These are phyloP conservation scores for Typhlichthys eigenmanni DNA, from an alignment of 2,797 vertebrate genomes.

Conservation along the genomic window DNA sequence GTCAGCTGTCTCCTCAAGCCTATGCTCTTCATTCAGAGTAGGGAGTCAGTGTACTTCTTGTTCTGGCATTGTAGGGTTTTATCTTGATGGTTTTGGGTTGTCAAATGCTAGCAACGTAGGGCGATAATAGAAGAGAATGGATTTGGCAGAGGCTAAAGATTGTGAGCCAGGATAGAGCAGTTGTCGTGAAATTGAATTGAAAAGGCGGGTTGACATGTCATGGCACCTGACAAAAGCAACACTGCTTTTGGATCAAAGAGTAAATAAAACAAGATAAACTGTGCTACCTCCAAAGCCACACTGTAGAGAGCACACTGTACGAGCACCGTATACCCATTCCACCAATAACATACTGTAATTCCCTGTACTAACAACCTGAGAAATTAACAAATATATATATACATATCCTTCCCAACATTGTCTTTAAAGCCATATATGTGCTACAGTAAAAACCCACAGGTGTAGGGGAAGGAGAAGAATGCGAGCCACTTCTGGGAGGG, in stretches of 20 bases:
- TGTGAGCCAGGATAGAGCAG: constrained; percentile 69
- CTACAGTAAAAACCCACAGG: too few species aligned
- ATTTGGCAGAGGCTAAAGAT: constrained; percentile 59
- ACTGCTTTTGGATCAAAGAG: constrained; percentile 73
- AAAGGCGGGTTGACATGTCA: constrained; percentile 78
- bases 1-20: constrained; percentile 45
- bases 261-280: constrained; percentile 75
- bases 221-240: constrained; percentile 57
- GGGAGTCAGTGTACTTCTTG: constrained; percentile 1
- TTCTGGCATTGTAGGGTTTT: too few species aligned
- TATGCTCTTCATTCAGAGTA: constrained; percentile 27
- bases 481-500: too few species aligned
- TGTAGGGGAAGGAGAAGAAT: too few species aligned
- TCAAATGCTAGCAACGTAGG: constrained; percentile 8
- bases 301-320: constrained; percentile 37
- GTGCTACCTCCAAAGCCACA: constrained; percentile 37
- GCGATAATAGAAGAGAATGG: constrained; percentile 1
- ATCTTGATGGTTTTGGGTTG: too few species aligned
- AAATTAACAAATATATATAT: constrained; percentile 23
- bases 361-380: constrained; percentile 52
- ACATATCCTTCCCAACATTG: too few species aligned
- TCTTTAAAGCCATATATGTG: too few species aligned
- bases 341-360: constrained; percentile 21
- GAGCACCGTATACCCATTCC: background rate
- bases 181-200: constrained; percentile 80